A percentile compares a stretch with the other conserved stretches of the same genome.
These are phyloP conservation scores for Hydrochoerus hydrochaeris DNA, from an alignment of 2,113 vertebrate genomes.

Conservation along the genomic window DNA sequence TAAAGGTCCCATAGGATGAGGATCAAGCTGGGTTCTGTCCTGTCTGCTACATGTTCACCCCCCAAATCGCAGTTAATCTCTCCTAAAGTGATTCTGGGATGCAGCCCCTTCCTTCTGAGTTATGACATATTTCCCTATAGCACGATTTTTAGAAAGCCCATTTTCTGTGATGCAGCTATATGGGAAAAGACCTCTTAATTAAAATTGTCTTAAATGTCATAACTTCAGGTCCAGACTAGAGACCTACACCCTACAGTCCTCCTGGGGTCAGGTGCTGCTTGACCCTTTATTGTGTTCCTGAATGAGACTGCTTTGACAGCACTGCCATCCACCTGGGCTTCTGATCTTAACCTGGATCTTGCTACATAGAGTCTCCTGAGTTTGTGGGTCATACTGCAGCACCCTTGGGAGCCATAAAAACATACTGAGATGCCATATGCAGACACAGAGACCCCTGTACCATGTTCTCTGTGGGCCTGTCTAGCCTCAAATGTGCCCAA, in stretches of 20 bases:
- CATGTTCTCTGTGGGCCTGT: not conserved
- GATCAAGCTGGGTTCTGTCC: not conserved
- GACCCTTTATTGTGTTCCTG: not conserved
- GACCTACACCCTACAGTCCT: not conserved
- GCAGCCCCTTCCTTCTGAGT: not conserved
- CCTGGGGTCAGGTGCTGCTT: no score
- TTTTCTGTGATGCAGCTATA: not conserved
- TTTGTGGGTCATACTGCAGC: not conserved
- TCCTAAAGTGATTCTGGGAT: not conserved
- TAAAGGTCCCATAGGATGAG: not conserved
- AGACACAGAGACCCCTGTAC: not conserved
- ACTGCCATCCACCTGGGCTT: not conserved
- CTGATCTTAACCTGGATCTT: not conserved
- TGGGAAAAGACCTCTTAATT: not conserved
- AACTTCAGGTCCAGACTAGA: not conserved
- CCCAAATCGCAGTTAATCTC: not conserved
- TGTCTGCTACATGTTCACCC: rapidly evolving
- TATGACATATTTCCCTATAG: not conserved
- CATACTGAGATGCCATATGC: not conserved
- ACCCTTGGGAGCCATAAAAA: not conserved
- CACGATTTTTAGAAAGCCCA: not conserved
- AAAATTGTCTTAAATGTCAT: not conserved
- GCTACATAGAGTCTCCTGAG: not conserved
- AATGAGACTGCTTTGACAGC: not conserved
- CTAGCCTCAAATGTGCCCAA: rapidly evolving